A percentile compares a stretch with the other conserved stretches of the same genome.
Conservation (phyloP, 2,113 vertebrate genomes). For the Crotalus viridis region DNA sequence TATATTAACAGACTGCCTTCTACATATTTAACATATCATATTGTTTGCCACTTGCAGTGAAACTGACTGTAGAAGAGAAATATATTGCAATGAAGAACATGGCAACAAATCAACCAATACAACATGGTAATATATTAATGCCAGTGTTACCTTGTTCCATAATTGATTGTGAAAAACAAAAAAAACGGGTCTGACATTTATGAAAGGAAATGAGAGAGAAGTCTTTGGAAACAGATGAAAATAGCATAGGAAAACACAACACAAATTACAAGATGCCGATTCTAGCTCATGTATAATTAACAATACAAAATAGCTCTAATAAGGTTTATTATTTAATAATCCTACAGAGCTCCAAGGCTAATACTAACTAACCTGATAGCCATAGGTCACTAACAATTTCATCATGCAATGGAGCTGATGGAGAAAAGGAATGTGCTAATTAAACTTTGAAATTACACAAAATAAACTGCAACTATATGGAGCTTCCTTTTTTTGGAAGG, state of each 20-base stretch:
- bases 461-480: background rate
- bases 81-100: background rate
- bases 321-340: background rate
- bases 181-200: no score
- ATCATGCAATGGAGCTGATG: background rate
- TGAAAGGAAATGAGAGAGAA: no score
- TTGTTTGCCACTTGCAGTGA: background rate
- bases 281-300: no score
- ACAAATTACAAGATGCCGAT: no score
- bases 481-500: background rate
- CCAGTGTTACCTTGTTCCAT: no score
- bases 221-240: no score
- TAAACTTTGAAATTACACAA: background rate
- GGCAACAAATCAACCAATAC: no score
- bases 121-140: no score
- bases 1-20: background rate
- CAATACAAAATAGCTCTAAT: background rate
- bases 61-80: background rate
- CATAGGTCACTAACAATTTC: background rate
- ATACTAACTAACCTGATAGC: background rate
- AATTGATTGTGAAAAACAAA: no score
- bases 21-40: background rate
- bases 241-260: no score
- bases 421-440: background rate
- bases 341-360: background rate